Evolutionary conservation across 2,888 invertebrate genomes (phyloP).

Genomic region (Oscheius sp.): DNA sequence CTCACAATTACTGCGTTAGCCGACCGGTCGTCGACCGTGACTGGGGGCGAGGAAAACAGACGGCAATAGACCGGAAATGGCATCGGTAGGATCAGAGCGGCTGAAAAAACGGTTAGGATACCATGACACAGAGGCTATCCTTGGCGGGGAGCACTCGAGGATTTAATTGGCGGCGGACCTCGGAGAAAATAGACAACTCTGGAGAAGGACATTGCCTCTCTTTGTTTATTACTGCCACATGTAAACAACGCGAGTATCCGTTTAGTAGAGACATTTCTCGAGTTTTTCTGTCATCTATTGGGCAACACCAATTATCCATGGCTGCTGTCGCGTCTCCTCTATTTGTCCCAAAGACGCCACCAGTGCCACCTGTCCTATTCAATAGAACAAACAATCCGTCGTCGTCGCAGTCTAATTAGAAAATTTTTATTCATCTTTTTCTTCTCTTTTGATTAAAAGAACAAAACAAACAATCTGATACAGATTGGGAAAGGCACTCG

Average conservation of each 20-base stretch:
- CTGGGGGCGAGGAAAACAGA: constrained; percentile 8
- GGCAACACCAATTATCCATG: too few relatives aligned
- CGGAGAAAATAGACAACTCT: too few relatives aligned
- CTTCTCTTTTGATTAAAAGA: neutral
- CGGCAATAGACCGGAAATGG: constrained; percentile 14
- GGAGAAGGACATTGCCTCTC: too few relatives aligned
- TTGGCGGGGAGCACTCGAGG: too few relatives aligned
- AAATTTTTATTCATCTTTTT: neutral
- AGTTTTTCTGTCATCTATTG: too few relatives aligned
- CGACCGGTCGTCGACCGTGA: constrained; percentile 21
- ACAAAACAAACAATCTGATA: neutral
- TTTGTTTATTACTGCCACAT: too few relatives aligned
- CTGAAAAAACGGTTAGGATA: neutral
- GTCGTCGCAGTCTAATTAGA: neutral
- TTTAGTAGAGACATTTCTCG: too few relatives aligned
- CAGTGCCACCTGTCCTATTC: neutral
- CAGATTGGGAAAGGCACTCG: constrained; percentile 2
- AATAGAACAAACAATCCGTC: neutral
- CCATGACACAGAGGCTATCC: neutral
- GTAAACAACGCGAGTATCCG: too few relatives aligned
- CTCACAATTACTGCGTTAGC: constrained; percentile 38
- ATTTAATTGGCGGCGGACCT: too few relatives aligned
- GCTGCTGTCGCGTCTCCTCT: neutral
- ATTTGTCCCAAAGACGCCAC: neutral
- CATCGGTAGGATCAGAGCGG: neutral